Evolutionary conservation across 2,797 vertebrate genomes (phyloP), one percentile per base, ranked within the genome.

Genomic region (Triplophysa bombifrons): DNA sequence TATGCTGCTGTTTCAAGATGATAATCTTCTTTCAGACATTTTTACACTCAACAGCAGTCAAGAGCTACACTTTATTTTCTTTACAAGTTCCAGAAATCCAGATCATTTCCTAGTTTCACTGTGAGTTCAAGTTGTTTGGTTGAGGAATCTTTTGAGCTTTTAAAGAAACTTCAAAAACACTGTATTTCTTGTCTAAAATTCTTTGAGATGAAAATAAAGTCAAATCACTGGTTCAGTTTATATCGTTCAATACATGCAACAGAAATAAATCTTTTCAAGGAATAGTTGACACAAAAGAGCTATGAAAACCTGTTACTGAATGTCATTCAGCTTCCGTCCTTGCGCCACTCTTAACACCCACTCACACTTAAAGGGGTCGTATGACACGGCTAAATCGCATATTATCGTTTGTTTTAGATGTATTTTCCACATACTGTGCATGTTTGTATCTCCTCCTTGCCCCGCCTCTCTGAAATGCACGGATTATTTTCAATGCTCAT

Each of bases 301-400:
- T 34, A 58, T 30, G 25, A 66, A 61, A 72, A 68, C 75, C 17
- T 72, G 19, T 22, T 27, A 30, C 53, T 71, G 55, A 74, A 66
- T 66, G 38, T 71, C 63, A 80, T 82, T 74, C 74, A 81, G 81
- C 72, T 63, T 51, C 51, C 80, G 22, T 38, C 14, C 70, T 64
- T 60, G 56, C n/a, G 22, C 10, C 16, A 38, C 76, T 58, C 30
- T 50, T 68, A 46, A 22, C 50, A 63, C 38, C 9, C 73, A 67
- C 61, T 63, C 75, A 78, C 25, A 25, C 70, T 50, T 44, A 30
- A 30, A 4, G 30, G 4, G 30, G 30, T 30, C 27, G 3, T 30
- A 30, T 30, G 30, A 30, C 30, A 30, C 30, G 4, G 30, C 30
- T 30, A 30, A 30, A 30, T 3, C 0, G 4, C 4, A 5, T 4